Evolutionary conservation across 2,113 vertebrate species (phyloP).

Genomic region (Syngnathus typhle): DNA sequence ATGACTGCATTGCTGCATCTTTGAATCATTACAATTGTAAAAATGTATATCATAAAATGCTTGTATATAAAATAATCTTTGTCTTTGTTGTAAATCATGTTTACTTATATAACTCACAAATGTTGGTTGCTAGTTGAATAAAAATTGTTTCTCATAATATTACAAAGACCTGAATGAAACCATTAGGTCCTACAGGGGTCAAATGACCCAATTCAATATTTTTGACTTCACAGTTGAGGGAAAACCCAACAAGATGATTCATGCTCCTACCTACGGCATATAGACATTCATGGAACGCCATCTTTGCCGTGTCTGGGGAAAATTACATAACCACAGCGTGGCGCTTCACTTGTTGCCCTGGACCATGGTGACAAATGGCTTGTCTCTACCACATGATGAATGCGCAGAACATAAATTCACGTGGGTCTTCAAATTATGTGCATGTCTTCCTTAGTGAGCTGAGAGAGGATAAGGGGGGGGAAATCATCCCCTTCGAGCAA

Average conservation of each 20-base stretch:
- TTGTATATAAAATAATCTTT: too few species aligned
- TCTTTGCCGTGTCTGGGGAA: not conserved
- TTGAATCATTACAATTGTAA: too few species aligned
- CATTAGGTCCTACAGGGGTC: not conserved
- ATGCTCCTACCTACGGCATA: not conserved
- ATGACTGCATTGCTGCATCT: too few species aligned
- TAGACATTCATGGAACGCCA: conserved; percentile 12
- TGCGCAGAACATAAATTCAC: conserved; percentile 2
- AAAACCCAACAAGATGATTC: not conserved
- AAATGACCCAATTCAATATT: not conserved
- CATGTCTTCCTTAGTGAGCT: conserved; percentile 13
- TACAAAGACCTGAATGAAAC: not conserved
- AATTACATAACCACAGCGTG: conserved; percentile 32
- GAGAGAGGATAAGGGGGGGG: conserved; percentile 1
- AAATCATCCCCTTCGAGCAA: not conserved
- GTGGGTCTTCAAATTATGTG: conserved; percentile 12
- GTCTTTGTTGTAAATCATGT: too few species aligned
- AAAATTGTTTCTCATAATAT: not conserved
- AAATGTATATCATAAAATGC: too few species aligned
- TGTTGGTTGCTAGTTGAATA: too few species aligned
- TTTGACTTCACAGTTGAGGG: not conserved
- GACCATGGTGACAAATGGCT: conserved; percentile 24
- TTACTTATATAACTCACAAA: too few species aligned
- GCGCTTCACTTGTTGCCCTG: conserved; percentile 13
- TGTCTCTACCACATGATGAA: conserved; percentile 30